Evolutionary conservation across 2,888 invertebrate genomes (phyloP), one percentile per base, ranked within the genome.

Genomic region (Heliconius erato): DNA sequence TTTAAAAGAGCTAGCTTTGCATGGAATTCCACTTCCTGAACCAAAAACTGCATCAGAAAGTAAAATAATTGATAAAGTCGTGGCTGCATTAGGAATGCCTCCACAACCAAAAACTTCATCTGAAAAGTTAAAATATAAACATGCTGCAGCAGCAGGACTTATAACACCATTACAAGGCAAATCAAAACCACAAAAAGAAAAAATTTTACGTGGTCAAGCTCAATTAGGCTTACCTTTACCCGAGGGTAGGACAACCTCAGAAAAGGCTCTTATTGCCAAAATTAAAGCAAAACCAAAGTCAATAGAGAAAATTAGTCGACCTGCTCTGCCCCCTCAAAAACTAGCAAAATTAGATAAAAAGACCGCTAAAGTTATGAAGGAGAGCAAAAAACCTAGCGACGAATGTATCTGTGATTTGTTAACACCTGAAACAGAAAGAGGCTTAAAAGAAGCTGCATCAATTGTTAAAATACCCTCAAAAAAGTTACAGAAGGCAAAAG

Each of bases 321-420:
- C 89, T 88, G 12, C 63, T 87, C 0, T 87, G 49, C 86, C 88
- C 32, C 82, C 84, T 35, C 83, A 79, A 77, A 81, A 86, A 85
- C 76, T 86, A 79, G 54, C 63, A 49, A 84, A 86, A 78, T 84
- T 89, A 65, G 82, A 89, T 59, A 69, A 84, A 79, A 85, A 86
- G 83, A 88, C 89, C 0, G 87, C 87, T 19, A 89, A 89, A 86
- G 65, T 84, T 4, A 88, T 88, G 44, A 88, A 84, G 83, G 89
- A 89, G 84, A 88, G 88, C 1, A 88, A 88, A 84, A 89, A 89
- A 2, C 89, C 89, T 14, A 87, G 86, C 71, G 90, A 90, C 76
- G 88, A 90, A 87, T 90, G 90, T 81, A 89, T 90, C 68, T 89
- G 88, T 83, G 84, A 84, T 69, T 82, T 88, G 26, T 82, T 89